phyloP scores from a whole-genome alignment of 1,140 invertebrate species.

The Bombus sylvicola region DNA sequence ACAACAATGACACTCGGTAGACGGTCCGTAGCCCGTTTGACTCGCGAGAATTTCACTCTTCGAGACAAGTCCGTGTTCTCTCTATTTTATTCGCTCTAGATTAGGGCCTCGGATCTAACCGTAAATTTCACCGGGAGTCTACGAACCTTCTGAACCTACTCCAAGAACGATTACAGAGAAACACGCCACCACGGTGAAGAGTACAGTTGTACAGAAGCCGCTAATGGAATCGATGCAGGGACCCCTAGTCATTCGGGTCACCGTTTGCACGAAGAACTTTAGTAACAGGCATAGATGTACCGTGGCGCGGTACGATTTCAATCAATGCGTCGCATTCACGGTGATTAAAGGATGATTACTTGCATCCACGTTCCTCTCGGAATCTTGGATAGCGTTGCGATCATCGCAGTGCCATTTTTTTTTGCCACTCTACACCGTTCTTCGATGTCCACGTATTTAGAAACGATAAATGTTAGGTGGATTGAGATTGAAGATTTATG shows the following conservation, averaged over 20 bases:
- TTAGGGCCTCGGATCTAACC: neutral
- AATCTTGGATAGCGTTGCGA: neutral
- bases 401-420: no score
- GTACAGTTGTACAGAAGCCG: constrained; percentile 1
- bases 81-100: no score
- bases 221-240: constrained; percentile 1
- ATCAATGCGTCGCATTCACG: neutral
- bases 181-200: neutral
- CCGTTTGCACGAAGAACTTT: neutral
- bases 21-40: neutral
- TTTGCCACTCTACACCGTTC: no score
- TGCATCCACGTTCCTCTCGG: neutral
- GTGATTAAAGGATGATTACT: constrained; percentile 4
- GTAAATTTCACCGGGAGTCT: neutral
- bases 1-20: neutral
- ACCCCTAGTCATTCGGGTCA: neutral
- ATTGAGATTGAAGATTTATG: no score
- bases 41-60: neutral
- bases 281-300: neutral
- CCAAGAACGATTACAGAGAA: neutral
- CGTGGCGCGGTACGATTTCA: neutral
- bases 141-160: neutral
- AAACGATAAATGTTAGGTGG: neutral
- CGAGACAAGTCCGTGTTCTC: neutral
- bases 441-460: neutral